phyloP scores from a whole-genome alignment of 2,888 invertebrate genomes.

The Synanthedon andrenaeformis region DNA sequence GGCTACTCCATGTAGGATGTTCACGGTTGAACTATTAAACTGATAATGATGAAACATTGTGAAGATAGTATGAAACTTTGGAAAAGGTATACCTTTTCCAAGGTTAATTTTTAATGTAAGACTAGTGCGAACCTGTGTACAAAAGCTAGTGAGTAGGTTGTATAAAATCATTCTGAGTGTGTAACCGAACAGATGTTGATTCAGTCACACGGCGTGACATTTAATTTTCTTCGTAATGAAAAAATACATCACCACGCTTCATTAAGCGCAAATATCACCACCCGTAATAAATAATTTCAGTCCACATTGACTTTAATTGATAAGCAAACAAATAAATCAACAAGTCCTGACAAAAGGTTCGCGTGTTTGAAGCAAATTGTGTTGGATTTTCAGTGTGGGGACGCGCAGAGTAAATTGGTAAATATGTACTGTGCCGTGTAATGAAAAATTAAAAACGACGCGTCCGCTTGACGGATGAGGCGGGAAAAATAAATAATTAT shows the following conservation, averaged over 20 bases:
- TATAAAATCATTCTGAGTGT: too few species aligned
- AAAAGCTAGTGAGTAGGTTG: too few species aligned
- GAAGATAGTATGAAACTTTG: too few species aligned
- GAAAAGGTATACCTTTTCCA: too few species aligned
- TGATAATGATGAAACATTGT: too few species aligned
- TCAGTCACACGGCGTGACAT: too few species aligned
- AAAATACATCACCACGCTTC: not conserved
- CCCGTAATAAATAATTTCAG: constrained; percentile 23
- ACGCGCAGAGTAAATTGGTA: constrained; percentile 9
- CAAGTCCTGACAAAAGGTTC: constrained; percentile 7
- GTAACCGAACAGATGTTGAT: too few species aligned
- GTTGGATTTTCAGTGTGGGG: not conserved
- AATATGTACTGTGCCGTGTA: constrained; percentile 14
- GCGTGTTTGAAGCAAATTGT: not conserved
- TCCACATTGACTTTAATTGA: constrained; percentile 22
- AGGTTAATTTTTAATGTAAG: too few species aligned
- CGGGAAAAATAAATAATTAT: not conserved
- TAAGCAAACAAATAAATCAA: constrained; percentile 25
- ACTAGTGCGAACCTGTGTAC: too few species aligned
- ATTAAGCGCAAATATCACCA: too few species aligned
- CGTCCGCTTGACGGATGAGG: not conserved
- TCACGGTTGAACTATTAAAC: too few species aligned
- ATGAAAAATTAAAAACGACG: constrained; percentile 8
- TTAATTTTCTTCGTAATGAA: not conserved
- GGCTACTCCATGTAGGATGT: too few species aligned